A percentile compares a stretch with the other conserved stretches of the same genome.
Conservation (phyloP, 2,797 vertebrate species). For the Mus minutoides region DNA sequence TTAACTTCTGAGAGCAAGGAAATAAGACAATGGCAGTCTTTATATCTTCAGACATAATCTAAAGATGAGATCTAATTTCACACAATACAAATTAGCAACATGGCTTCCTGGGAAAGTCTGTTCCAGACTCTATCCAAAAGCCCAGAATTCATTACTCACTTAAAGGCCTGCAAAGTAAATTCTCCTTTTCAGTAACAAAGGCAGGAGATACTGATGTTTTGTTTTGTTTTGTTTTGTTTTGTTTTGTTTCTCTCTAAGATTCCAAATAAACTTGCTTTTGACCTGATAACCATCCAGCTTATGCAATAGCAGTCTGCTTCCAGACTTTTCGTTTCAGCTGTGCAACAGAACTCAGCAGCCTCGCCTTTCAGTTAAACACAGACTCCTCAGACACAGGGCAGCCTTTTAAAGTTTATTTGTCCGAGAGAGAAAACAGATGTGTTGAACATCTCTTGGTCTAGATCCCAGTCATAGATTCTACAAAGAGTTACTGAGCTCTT, state of each 20-base stretch:
- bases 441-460: neutral
- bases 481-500: neutral
- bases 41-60: slow-evolving; percentile 31
- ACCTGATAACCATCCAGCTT: neutral
- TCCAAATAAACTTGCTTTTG: slow-evolving; percentile 18
- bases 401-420: neutral
- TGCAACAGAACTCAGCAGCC: neutral
- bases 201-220: neutral
- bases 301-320: neutral
- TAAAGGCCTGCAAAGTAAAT: slow-evolving; percentile 21
- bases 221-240: too few relatives aligned
- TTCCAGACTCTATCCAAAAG: slow-evolving; percentile 13
- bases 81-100: slow-evolving; percentile 43
- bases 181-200: slow-evolving; percentile 40
- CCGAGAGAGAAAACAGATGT: neutral
- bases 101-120: neutral
- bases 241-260: slow-evolving; percentile 33
- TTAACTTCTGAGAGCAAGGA: neutral
- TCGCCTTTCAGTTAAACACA: neutral
- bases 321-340: neutral
- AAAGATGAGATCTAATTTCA: slow-evolving; percentile 54
- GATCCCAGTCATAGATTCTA: neutral
- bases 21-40: slow-evolving; percentile 24
- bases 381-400: neutral
- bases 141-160: slow-evolving; percentile 6